phyloP scores from a whole-genome alignment of 2,113 vertebrate species.

The Nanorana parkeri region DNA sequence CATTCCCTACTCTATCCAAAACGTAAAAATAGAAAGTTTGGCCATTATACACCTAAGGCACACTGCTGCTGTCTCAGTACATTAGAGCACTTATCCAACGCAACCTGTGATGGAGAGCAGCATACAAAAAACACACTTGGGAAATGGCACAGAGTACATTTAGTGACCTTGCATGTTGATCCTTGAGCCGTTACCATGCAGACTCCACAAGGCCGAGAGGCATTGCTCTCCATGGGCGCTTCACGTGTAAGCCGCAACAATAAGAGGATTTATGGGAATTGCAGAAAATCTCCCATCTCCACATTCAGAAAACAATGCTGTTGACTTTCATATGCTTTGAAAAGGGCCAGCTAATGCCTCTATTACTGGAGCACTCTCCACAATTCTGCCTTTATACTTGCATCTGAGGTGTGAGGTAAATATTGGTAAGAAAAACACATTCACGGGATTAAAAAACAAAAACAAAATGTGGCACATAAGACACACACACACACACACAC shows the following conservation, averaged over 20 bases:
- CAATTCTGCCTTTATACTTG: no score
- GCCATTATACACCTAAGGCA: no score
- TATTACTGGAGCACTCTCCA: neutral
- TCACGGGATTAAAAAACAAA: no score
- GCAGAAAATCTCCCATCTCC: conserved; percentile 16
- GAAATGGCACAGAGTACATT: neutral
- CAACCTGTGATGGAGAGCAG: neutral
- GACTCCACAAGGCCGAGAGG: neutral
- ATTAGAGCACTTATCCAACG: neutral
- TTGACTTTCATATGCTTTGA: neutral
- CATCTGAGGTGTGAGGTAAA: no score
- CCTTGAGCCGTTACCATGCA: neutral
- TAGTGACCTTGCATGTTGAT: neutral
- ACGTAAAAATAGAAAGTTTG: no score
- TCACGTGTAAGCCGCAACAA: conserved; percentile 13
- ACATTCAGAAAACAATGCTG: conserved; percentile 10
- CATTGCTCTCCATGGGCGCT: neutral
- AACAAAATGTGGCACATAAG: no score
- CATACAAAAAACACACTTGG: neutral
- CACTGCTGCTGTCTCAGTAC: no score
- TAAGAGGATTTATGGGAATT: conserved; percentile 43
- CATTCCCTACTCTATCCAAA: no score
- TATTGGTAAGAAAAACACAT: no score
- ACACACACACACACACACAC: no score
- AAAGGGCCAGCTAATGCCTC: neutral